Conservation (phyloP, 2,797 vertebrate genomes). For the Eleutherodactylus coqui region DNA sequence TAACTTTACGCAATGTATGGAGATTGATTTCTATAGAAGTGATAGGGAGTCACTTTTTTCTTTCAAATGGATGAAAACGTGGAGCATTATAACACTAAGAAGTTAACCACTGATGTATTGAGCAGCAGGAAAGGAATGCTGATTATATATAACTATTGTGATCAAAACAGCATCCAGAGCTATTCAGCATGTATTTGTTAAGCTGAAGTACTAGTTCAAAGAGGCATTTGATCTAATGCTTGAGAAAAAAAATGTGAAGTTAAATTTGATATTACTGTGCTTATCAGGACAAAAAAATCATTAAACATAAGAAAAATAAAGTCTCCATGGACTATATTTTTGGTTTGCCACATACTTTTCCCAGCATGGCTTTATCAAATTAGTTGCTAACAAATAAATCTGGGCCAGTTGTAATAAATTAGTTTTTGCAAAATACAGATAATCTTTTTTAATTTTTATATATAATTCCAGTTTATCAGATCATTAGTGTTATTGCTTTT, state of each 20-base stretch:
- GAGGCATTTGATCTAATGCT: slow-evolving; percentile 52
- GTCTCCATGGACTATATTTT: slow-evolving; percentile 39
- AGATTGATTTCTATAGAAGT: slow-evolving; percentile 31
- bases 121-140: slow-evolving; percentile 48
- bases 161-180: slow-evolving; percentile 45
- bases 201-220: slow-evolving; percentile 54
- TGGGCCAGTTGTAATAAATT: slow-evolving; percentile 45
- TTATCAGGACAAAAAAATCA: slow-evolving; percentile 42
- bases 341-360: slow-evolving; percentile 40
- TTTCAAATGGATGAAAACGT: slow-evolving; percentile 6
- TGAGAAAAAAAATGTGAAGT: not conserved
- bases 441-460: slow-evolving; percentile 49
- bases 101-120: slow-evolving; percentile 21
- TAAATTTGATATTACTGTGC: slow-evolving; percentile 29
- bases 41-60: not conserved
- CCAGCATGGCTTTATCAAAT: slow-evolving; percentile 53
- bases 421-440: slow-evolving; percentile 46
- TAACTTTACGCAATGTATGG: not conserved
- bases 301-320: slow-evolving; percentile 48
- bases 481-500: slow-evolving; percentile 61
- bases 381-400: slow-evolving; percentile 55
- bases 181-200: slow-evolving; percentile 33
- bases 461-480: slow-evolving; percentile 55
- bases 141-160: slow-evolving; percentile 41
- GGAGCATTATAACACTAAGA: slow-evolving; percentile 17